Evolutionary conservation across 2,888 invertebrate species (phyloP), one percentile per base, ranked within the genome.

Genomic region (Drosophila quinaria): DNA sequence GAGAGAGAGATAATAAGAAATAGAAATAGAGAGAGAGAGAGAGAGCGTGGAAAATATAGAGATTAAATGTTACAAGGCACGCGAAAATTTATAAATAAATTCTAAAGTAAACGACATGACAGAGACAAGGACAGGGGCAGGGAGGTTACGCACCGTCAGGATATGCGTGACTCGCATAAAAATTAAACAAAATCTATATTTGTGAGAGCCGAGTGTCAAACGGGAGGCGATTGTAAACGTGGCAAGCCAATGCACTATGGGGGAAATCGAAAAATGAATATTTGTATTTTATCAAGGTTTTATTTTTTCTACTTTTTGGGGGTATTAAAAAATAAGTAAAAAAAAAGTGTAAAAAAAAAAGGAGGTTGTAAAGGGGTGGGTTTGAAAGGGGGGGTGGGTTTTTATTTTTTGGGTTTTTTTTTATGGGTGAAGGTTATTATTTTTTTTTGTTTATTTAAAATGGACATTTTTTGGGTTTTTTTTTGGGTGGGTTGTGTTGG

Each of bases 91-190:
- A 81, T 77, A 81, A 79, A 84, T 84, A 83, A 68, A 68, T 70
- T 84, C 68, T 69, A 76, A 82, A 60, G 66, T 80, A 78, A 83
- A 71, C 74, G 70, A 68, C 41, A 56, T 47, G 50, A 37, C 51
- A 50, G 42, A 4, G 29, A 31, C 17, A 22, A 29, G 33, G 39
- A 35, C 15, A 10, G 59, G 39, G 60, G 11, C 11, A 8, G 35
- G 10, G 19, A 4, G 17, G 31, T 25, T 56, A 63, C 67, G 70
- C 81, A 69, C 62, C 73, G 75, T 59, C 85, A 87, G 87, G 87
- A 87, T 87, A 87, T 83, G 90, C 87, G 90, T 87, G 87, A 87
- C 87, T 88, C 68, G 87, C 81, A 89, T 87, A 65, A 72, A 80
- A 89, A 86, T 86, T 81, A 86, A 89, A 81, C 81, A 84, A 64